Evolutionary conservation across 2,797 vertebrate genomes (phyloP).

Genomic region (Pipistrellus pipistrellus): DNA sequence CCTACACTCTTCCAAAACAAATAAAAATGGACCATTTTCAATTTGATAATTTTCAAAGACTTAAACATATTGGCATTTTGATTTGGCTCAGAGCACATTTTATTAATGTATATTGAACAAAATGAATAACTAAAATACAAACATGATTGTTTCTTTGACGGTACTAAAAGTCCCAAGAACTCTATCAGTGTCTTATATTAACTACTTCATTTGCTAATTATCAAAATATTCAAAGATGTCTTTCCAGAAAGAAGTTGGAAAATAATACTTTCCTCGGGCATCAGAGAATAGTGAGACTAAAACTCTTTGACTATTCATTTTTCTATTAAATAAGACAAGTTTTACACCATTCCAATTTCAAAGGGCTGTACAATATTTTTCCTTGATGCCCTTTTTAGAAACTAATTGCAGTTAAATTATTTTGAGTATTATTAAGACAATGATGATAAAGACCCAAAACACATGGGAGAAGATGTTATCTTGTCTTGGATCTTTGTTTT

Average conservation of each 20-base stretch:
- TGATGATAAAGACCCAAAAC: not conserved
- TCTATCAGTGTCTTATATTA: not conserved
- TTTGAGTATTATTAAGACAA: not conserved
- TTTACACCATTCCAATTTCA: not conserved
- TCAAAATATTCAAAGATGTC: constrained; percentile 59
- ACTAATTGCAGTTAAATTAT: constrained; percentile 31
- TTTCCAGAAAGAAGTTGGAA: constrained; percentile 49
- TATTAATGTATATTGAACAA: constrained; percentile 48
- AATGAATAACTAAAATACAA: constrained; percentile 24
- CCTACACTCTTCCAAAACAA: not conserved
- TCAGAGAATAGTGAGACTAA: constrained; percentile 1
- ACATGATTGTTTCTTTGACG: constrained; percentile 39
- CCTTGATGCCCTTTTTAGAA: constrained; percentile 39
- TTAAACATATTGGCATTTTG: not conserved
- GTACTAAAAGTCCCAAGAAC: constrained; percentile 39
- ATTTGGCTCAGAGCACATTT: constrained; percentile 7
- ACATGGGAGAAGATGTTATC: constrained; percentile 23
- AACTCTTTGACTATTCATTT: constrained; percentile 31
- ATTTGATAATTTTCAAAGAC: not conserved
- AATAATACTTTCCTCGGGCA: not conserved
- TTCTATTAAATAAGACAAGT: not conserved
- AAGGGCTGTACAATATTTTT: not conserved
- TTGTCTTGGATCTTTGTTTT: constrained; percentile 53
- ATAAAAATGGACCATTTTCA: constrained; percentile 34
- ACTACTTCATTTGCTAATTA: constrained; percentile 58